Evolutionary conservation across 2,113 vertebrate genomes (phyloP).

Genomic region (Antennarius striatus): DNA sequence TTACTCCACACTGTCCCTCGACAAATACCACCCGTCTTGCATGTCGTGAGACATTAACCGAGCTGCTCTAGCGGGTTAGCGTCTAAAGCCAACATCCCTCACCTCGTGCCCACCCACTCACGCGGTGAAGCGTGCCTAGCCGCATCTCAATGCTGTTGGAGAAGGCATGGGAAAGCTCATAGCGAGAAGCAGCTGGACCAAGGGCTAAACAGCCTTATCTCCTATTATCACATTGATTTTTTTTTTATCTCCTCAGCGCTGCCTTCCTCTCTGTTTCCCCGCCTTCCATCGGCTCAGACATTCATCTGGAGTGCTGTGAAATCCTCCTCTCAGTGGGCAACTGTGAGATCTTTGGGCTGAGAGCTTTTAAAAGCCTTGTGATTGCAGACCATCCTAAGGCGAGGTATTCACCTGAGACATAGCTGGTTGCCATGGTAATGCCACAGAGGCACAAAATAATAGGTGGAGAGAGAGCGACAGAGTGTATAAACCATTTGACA

Average conservation of each 20-base stretch:
- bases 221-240: slow-evolving; percentile 57
- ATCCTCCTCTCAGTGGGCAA: slow-evolving; percentile 56
- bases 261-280: slow-evolving; percentile 32
- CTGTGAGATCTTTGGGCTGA: slow-evolving; percentile 57
- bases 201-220: slow-evolving; percentile 51
- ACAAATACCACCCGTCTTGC: too few species aligned
- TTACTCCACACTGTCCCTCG: too few species aligned
- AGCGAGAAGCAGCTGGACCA: slow-evolving; percentile 35
- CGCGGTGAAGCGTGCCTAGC: slow-evolving; percentile 18
- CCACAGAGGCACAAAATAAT: slow-evolving; percentile 31
- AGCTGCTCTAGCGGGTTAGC: too few species aligned
- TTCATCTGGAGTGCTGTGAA: slow-evolving; percentile 51
- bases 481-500: slow-evolving; percentile 60
- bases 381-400: slow-evolving; percentile 57
- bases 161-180: not conserved
- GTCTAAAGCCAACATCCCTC: not conserved
- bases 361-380: slow-evolving; percentile 62
- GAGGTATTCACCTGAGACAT: slow-evolving; percentile 59
- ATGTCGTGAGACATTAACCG: too few species aligned
- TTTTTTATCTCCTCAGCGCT: slow-evolving; percentile 25
- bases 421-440: slow-evolving; percentile 66
- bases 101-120: too few species aligned
- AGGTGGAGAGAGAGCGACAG: slow-evolving; percentile 7
- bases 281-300: slow-evolving; percentile 17
- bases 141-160: slow-evolving; percentile 15